Percentiles rank a stretch among this genome's conserved stretches.
These are phyloP conservation scores for Drosophila monieri DNA, from an alignment of 2,888 invertebrate species.

Conservation along the genomic window DNA sequence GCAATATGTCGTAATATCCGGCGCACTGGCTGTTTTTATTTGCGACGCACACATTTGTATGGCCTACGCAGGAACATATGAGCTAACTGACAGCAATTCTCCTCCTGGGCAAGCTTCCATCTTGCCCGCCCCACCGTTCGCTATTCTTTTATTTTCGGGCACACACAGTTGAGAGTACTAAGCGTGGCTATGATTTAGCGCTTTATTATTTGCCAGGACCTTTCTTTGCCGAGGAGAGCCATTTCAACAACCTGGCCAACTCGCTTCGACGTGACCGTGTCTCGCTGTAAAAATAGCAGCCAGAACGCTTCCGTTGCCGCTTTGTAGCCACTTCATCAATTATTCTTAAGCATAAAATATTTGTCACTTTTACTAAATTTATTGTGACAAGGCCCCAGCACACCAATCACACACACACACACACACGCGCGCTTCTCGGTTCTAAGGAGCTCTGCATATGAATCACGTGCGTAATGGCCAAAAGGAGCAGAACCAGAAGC, in stretches of 20 bases:
- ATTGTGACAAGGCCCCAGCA: slow-evolving; percentile 73
- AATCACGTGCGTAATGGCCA: slow-evolving; percentile 76
- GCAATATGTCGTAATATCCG: slow-evolving; percentile 80
- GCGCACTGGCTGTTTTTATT: slow-evolving; percentile 67
- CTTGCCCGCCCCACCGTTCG: not conserved
- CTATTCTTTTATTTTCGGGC: slow-evolving; percentile 29
- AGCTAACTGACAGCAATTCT: slow-evolving; percentile 59
- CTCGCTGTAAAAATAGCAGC: slow-evolving; percentile 12
- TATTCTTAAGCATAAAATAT: slow-evolving; percentile 81
- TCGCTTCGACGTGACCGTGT: slow-evolving; percentile 66
- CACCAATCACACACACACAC: slow-evolving; percentile 47
- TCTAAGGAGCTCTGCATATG: slow-evolving; percentile 72
- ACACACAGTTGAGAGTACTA: slow-evolving; percentile 69
- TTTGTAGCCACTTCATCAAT: slow-evolving; percentile 79
- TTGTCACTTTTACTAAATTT: slow-evolving; percentile 81
- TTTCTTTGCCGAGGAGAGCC: not conserved
- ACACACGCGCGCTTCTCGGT: slow-evolving; percentile 15
- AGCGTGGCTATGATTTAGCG: slow-evolving; percentile 77
- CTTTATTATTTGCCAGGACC: slow-evolving; percentile 70
- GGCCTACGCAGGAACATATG: slow-evolving; percentile 61
- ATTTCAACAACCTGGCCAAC: slow-evolving; percentile 40
- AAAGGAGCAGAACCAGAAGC: slow-evolving; percentile 38
- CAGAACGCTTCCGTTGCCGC: slow-evolving; percentile 19
- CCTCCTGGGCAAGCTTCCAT: not conserved
- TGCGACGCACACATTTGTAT: slow-evolving; percentile 59